A percentile compares a stretch with the other conserved stretches of the same genome.
These are phyloP conservation scores for Apotomis capreana DNA, from an alignment of 2,888 invertebrate genomes.

Conservation along the genomic window DNA sequence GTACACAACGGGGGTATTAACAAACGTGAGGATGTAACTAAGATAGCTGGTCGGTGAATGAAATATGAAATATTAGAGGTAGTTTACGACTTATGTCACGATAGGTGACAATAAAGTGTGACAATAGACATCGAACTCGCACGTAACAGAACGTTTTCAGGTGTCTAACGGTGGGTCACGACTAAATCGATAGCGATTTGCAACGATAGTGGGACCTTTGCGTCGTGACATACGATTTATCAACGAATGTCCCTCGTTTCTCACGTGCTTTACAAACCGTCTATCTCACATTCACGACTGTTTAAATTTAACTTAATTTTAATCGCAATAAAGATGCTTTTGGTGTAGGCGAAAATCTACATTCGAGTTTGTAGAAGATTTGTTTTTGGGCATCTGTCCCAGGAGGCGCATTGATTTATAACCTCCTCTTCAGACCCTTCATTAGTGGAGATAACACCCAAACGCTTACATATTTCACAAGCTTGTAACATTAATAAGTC, in stretches of 20 bases:
- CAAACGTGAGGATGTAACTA: too few relatives aligned
- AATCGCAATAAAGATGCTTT: neutral
- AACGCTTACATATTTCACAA: slow-evolving; percentile 43
- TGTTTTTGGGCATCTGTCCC: slow-evolving; percentile 36
- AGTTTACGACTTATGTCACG: too few relatives aligned
- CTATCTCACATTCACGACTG: neutral
- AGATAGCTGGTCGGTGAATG: too few relatives aligned
- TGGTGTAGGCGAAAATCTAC: neutral
- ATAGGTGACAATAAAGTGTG: too few relatives aligned
- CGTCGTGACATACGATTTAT: slow-evolving; percentile 35
- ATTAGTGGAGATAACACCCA: slow-evolving; percentile 45
- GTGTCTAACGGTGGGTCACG: slow-evolving; percentile 18
- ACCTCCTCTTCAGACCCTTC: slow-evolving; percentile 36
- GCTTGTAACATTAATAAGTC: slow-evolving; percentile 40
- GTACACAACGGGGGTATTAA: too few relatives aligned
- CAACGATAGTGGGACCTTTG: slow-evolving; percentile 35
- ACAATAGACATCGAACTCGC: neutral
- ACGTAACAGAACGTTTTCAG: slow-evolving; percentile 20
- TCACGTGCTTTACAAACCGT: neutral
- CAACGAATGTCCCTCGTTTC: slow-evolving; percentile 21
- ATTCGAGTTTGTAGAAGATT: neutral
- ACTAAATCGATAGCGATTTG: slow-evolving; percentile 35
- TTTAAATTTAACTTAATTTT: neutral
- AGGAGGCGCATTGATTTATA: slow-evolving; percentile 36
- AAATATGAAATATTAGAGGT: too few relatives aligned